Conservation (phyloP, 2,888 invertebrate genomes). For the Eilema depressum region DNA sequence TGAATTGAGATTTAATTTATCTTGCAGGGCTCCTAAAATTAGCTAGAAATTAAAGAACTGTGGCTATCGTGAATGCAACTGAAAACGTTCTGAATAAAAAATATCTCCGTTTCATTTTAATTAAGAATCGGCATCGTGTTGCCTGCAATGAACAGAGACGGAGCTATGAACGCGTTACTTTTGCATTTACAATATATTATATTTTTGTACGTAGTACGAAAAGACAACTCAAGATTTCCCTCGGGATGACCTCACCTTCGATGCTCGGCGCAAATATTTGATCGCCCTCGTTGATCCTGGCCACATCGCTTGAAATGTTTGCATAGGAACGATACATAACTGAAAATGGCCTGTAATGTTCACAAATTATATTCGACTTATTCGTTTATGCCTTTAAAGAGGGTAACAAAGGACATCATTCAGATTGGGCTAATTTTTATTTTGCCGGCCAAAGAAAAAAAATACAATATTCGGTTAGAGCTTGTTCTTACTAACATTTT, state of each 20-base stretch:
- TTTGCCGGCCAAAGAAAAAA: no score
- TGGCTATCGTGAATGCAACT: conserved; percentile 14
- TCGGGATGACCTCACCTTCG: conserved; percentile 49
- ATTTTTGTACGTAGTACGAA: conserved; percentile 46
- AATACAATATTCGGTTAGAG: no score
- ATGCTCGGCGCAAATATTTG: conserved; percentile 59
- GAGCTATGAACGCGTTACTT: conserved; percentile 38
- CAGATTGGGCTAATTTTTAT: no score
- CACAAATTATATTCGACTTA: conserved; percentile 26
- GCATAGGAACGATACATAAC: conserved; percentile 22
- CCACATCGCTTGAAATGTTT: conserved; percentile 28
- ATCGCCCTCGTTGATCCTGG: conserved; percentile 39
- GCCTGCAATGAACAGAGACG: conserved; percentile 28
- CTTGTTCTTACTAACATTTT: no score
- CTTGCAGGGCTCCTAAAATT: background rate
- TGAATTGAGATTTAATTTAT: background rate
- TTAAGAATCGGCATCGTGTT: conserved; percentile 30
- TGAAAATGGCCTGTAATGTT: conserved; percentile 25
- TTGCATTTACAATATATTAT: conserved; percentile 29
- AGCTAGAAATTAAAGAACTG: background rate
- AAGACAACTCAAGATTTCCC: conserved; percentile 64
- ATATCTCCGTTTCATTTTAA: conserved; percentile 36
- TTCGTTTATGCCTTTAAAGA: conserved; percentile 15
- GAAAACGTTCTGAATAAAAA: conserved; percentile 20
- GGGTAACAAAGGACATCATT: background rate